A percentile compares a stretch with the other conserved stretches of the same genome.
Conservation (phyloP, 2,888 invertebrate genomes). For the Drosophila vallismaia region DNA sequence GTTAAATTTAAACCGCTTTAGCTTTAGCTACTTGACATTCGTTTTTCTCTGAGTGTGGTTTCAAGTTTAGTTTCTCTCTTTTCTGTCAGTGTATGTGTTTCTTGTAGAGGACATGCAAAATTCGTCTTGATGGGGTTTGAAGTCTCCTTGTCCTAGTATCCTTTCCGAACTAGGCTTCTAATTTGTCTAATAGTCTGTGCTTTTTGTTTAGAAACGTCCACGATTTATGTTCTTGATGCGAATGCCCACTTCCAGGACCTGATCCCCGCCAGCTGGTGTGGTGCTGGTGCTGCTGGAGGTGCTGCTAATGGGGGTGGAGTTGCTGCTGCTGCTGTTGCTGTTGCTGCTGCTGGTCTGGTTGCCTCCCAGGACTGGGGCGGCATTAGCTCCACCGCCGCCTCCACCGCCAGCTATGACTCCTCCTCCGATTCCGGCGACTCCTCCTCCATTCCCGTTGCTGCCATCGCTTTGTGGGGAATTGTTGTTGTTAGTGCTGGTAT, state of each 20-base stretch:
- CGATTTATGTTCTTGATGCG: slow-evolving; percentile 83
- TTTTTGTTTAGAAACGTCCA: slow-evolving; percentile 68
- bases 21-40: background rate
- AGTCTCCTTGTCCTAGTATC: background rate
- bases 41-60: background rate
- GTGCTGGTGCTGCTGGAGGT: slow-evolving; percentile 44
- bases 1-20: background rate
- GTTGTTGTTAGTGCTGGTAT: slow-evolving; percentile 61
- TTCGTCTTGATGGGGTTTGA: background rate
- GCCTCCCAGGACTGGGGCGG: background rate
- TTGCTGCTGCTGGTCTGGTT: background rate
- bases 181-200: background rate
- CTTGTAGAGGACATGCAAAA: background rate
- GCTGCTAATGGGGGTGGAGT: slow-evolving; percentile 21
- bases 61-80: background rate
- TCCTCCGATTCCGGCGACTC: slow-evolving; percentile 14
- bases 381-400: background rate
- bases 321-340: slow-evolving; percentile 34
- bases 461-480: slow-evolving; percentile 67
- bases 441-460: slow-evolving; percentile 63
- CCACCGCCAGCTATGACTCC: background rate
- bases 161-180: background rate
- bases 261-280: slow-evolving; percentile 65
- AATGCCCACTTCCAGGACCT: slow-evolving; percentile 83
- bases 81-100: background rate